Percentiles rank a stretch among this genome's conserved stretches.
These are phyloP conservation scores for Zaprionus kolodkinae DNA, from an alignment of 1,140 invertebrate genomes.

Conservation along the genomic window DNA sequence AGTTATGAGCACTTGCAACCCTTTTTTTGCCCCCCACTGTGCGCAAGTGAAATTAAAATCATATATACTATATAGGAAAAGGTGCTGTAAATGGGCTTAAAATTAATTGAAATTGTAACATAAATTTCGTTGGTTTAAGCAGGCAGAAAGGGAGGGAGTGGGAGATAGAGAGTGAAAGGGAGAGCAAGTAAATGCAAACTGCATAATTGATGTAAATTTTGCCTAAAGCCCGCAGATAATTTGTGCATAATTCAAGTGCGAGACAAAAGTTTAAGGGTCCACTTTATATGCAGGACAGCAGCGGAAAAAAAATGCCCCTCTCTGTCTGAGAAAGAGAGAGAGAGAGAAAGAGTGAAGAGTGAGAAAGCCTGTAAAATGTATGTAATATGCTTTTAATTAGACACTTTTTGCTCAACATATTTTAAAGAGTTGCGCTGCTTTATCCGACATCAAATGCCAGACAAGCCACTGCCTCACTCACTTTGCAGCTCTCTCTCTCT, in stretches of 20 bases:
- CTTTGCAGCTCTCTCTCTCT: neutral
- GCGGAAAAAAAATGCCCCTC: no score
- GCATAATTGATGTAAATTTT: constrained; percentile 65
- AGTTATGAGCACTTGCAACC: constrained; percentile 64
- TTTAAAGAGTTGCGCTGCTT: constrained; percentile 1
- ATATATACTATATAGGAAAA: constrained; percentile 30
- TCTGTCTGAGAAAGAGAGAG: neutral
- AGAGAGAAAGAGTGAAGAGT: neutral
- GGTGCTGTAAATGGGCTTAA: constrained; percentile 54
- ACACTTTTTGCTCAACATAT: constrained; percentile 37
- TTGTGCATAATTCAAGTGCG: constrained; percentile 58
- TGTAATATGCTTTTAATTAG: constrained; percentile 65
- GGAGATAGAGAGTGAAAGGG: neutral
- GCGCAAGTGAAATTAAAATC: constrained; percentile 53
- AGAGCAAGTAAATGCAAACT: constrained; percentile 45
- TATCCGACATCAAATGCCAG: neutral
- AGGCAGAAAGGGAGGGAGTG: neutral
- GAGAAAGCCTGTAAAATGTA: constrained; percentile 13
- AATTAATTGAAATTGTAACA: constrained; percentile 74
- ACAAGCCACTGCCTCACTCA: neutral
- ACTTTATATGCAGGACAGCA: constrained; percentile 44
- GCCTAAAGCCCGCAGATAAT: constrained; percentile 54
- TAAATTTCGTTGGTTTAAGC: constrained; percentile 10
- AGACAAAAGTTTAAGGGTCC: constrained; percentile 9
- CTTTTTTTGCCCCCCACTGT: constrained; percentile 32